Base-by-base conservation (phyloP, 2,888 invertebrate genomes). In the Thymelicus sylvestris region DNA sequence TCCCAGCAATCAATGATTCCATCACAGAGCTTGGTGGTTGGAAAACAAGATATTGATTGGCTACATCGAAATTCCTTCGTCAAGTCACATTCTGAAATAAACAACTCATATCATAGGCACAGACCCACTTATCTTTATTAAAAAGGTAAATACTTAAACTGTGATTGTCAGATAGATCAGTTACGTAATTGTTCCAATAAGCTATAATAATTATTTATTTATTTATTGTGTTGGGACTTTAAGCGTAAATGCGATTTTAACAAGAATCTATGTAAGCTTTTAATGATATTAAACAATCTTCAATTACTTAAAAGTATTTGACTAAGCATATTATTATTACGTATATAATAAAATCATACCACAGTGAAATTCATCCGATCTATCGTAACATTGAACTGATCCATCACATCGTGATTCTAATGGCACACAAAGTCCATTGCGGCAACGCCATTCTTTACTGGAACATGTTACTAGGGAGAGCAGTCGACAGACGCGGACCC, bases 1-100 rank as follows among this genome's bases (percentile, higher is more conserved):
- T 97, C 97, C 96, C 96, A 97, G 83, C 97, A 97, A 84, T 97
- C 97, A 73, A 96, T 95, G 73, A 95, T 89, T 50, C 96, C 96
- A 82, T 97, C 95, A 85, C 97, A 97, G 78, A 94, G 93, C 83
- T 95, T 96, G n/a, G 90, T 89, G 74, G 95, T 94, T n/a, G 95
- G 89, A 72, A 97, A 94, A 86, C 97, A 97, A 63, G 97, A 96
- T 76, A 96, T 96, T 64, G 94, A 93, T 79, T 96, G 96, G 62
- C 96, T 96, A 82, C 97, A 97, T 65, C 95, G 96, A 84, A 97
- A 97, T 84, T 96, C 95, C 71, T 95, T 95, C 55, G 93, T 90
- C 75, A 95, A 87, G 85, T 96, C 94, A 82, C 96, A 96, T 73
- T 92, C 96, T 96, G 86, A 73, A 95, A 66, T 41, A 47, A 44